A percentile compares a stretch with the other conserved stretches of the same genome.
These are phyloP conservation scores for Calameuta filiformis DNA, from an alignment of 2,888 invertebrate genomes.

Conservation along the genomic window DNA sequence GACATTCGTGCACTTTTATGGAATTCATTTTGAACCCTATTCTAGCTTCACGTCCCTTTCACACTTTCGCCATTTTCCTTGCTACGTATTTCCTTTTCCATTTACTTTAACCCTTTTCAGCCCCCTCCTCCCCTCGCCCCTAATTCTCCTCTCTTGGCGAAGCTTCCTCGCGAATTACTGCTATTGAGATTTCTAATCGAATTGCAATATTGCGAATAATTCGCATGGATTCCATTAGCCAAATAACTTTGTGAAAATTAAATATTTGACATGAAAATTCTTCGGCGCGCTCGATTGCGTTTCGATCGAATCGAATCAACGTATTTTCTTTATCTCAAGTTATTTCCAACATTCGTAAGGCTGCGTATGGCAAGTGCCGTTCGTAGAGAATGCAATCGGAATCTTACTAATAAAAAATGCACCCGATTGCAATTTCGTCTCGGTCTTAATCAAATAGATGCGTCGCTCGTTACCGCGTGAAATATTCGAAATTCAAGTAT, in stretches of 20 bases:
- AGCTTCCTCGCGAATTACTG: not conserved
- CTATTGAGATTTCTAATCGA: not conserved
- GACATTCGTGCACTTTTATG: not conserved
- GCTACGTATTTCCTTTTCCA: not conserved
- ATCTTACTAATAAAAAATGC: no score
- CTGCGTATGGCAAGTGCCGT: no score
- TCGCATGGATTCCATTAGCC: not conserved
- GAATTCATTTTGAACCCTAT: not conserved
- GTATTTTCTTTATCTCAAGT: not conserved
- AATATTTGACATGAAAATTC: not conserved
- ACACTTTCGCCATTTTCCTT: not conserved
- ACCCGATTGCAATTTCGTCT: not conserved
- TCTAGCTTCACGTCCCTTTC: not conserved
- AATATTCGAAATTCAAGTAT: no score
- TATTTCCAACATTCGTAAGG: no score
- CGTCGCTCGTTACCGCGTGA: no score
- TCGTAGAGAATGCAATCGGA: no score
- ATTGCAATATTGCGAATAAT: not conserved
- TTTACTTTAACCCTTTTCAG: not conserved
- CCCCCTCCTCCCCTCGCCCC: fast-evolving
- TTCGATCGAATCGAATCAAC: not conserved
- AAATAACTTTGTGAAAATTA: not conserved
- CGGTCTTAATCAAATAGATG: no score
- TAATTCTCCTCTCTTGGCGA: not conserved
- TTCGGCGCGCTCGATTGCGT: not conserved